Evolutionary conservation across 2,797 vertebrate genomes (phyloP).

Genomic region (Gallinago solitaria): DNA sequence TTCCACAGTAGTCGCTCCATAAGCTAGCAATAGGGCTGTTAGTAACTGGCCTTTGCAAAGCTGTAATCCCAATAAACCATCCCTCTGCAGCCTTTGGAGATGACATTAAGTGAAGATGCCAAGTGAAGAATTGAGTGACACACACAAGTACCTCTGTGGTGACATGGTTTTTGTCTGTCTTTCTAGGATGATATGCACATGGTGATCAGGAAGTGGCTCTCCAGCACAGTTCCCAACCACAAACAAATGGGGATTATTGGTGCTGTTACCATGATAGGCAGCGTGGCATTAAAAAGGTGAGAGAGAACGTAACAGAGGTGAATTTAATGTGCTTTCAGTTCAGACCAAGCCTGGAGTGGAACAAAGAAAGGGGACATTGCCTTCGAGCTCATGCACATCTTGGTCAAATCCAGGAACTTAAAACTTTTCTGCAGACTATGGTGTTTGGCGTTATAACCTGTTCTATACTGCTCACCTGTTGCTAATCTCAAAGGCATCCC

Average conservation of each 20-base stretch:
- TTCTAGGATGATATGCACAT: conserved; percentile 95
- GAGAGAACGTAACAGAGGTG: background rate
- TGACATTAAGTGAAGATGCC: background rate
- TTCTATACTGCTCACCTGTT: background rate
- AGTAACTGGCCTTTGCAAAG: background rate
- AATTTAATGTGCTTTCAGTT: background rate
- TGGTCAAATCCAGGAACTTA: background rate
- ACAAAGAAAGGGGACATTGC: background rate
- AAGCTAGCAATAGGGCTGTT: background rate
- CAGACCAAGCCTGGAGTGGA: background rate
- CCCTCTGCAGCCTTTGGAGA: background rate
- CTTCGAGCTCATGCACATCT: background rate
- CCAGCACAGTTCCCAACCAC: conserved; percentile 91
- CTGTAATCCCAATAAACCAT: background rate
- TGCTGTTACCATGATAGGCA: conserved; percentile 89
- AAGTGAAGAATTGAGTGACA: background rate
- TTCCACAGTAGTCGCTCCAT: background rate
- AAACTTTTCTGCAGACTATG: background rate
- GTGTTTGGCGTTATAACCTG: background rate
- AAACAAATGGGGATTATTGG: conserved; percentile 96
- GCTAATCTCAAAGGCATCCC: background rate
- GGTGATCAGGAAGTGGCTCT: conserved; percentile 95
- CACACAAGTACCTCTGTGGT: background rate
- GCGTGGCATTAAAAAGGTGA: conserved; percentile 86
- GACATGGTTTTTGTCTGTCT: background rate